Conservation (phyloP, 1,140 invertebrate species). For the Heliconius himera region DNA sequence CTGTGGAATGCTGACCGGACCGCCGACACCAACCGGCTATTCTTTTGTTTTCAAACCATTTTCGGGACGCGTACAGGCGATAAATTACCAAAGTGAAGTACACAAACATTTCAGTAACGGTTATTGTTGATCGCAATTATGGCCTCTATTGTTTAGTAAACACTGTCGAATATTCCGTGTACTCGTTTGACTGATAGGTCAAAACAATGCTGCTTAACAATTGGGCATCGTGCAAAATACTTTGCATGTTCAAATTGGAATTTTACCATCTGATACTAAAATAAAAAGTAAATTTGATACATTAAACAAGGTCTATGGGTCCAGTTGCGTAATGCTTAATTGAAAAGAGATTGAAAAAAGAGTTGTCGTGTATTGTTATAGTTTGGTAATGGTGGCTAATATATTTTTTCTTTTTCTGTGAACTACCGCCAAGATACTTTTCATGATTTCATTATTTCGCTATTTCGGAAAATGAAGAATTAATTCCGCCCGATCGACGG, state of each 20-base stretch:
- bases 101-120: conserved; percentile 31
- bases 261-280: conserved; percentile 24
- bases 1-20: conserved; percentile 28
- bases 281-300: not conserved
- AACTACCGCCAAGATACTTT: too few species aligned
- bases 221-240: conserved; percentile 27
- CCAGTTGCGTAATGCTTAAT: not conserved
- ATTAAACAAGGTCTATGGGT: not conserved
- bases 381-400: too few species aligned
- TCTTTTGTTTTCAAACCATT: conserved; percentile 42
- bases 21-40: conserved; percentile 36
- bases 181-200: conserved; percentile 15
- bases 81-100: conserved; percentile 38
- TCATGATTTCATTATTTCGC: too few species aligned
- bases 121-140: conserved; percentile 10
- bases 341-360: not conserved
- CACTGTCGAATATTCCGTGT: conserved; percentile 24
- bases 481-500: too few species aligned
- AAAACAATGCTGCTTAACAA: conserved; percentile 28
- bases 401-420: too few species aligned
- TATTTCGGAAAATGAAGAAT: too few species aligned
- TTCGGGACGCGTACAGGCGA: conserved; percentile 40
- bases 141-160: conserved; percentile 31
- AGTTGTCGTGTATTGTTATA: not conserved
- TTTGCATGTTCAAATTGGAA: conserved; percentile 30